Evolutionary conservation across 2,888 invertebrate genomes (phyloP).

Genomic region (Drosophila formosana): DNA sequence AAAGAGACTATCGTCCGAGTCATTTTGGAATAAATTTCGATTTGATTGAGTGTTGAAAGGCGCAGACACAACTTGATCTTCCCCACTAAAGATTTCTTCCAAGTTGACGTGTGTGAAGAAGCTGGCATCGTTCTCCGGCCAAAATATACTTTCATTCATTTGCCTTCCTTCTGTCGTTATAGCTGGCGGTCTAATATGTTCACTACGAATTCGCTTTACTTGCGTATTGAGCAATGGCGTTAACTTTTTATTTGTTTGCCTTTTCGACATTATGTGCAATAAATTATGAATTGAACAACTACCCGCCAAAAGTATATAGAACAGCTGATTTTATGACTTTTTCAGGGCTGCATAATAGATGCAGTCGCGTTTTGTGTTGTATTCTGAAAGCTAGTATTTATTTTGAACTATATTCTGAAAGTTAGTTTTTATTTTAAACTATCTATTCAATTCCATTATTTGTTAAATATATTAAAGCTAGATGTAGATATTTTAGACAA

Average conservation of each 20-base stretch:
- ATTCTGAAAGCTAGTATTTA: no score
- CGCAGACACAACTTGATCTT: conserved; percentile 24
- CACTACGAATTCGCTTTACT: conserved; percentile 57
- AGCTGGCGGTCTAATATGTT: not conserved
- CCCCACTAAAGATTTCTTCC: conserved; percentile 59
- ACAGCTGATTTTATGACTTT: conserved; percentile 30
- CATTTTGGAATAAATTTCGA: conserved; percentile 32
- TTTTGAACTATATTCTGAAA: no score
- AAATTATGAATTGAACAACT: conserved; percentile 20
- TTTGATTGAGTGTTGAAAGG: conserved; percentile 28
- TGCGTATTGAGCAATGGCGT: conserved; percentile 14
- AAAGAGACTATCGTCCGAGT: conserved; percentile 73
- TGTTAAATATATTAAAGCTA: no score
- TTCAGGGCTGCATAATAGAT: conserved; percentile 3
- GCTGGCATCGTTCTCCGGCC: conserved; percentile 79
- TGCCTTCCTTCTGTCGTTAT: conserved; percentile 1
- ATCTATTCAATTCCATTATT: no score
- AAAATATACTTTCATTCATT: conserved; percentile 58
- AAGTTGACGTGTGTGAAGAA: conserved; percentile 76
- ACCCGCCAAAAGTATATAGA: conserved; percentile 29
- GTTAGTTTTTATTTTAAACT: no score
- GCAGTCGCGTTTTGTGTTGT: not conserved
- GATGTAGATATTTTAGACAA: no score
- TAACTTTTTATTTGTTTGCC: conserved; percentile 17
- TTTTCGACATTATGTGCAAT: conserved; percentile 43